phyloP scores from a whole-genome alignment of 2,113 vertebrate species.

The Eubucco bourcierii region DNA sequence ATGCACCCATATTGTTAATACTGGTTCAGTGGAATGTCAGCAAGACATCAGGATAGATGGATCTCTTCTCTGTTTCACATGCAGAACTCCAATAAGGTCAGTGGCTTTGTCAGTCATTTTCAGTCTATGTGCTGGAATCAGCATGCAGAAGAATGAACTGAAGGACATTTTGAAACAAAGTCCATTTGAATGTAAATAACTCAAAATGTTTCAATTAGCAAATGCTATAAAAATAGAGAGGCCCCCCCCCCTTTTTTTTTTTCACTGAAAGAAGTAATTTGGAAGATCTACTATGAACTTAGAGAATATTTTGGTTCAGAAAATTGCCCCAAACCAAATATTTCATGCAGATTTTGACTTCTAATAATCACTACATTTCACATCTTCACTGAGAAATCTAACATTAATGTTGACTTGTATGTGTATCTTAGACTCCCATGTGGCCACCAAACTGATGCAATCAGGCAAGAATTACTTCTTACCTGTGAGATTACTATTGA shows the following conservation, averaged over 20 bases:
- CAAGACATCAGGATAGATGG: not conserved
- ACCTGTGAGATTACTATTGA: not conserved
- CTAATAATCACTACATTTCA: not conserved
- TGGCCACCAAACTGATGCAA: not conserved
- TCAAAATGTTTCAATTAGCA: not conserved
- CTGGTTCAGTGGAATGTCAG: not conserved
- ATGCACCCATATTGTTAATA: not conserved
- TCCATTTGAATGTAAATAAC: not conserved
- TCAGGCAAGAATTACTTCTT: not conserved
- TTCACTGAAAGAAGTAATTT: not conserved
- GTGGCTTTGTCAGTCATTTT: not conserved
- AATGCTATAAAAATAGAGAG: accelerated
- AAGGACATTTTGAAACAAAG: not conserved
- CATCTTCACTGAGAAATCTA: not conserved
- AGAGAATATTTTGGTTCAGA: not conserved
- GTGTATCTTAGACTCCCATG: not conserved
- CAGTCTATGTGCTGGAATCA: not conserved
- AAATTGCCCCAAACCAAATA: not conserved
- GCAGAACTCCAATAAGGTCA: not conserved
- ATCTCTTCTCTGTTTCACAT: not conserved
- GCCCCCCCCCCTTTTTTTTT: no score
- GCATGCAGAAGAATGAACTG: no score
- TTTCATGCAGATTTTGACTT: not conserved
- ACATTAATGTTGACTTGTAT: not conserved
- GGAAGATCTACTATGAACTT: not conserved